phyloP scores from a whole-genome alignment of 2,888 invertebrate species.

The Amphipyra tragopoginis region DNA sequence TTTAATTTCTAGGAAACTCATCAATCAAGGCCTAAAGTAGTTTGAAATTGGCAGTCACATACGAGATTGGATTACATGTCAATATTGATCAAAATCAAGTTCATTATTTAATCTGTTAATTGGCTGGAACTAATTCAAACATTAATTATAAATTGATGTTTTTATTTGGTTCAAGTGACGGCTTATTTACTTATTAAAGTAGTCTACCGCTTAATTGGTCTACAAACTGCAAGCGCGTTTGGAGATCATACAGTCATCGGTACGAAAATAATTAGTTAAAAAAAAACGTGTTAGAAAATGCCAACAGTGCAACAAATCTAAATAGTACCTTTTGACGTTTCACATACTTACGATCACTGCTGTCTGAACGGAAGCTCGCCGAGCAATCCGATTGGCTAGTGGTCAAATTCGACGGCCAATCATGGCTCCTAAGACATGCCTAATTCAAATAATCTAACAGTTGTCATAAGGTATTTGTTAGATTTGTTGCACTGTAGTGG shows the following conservation, averaged over 20 bases:
- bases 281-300: background rate
- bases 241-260: background rate
- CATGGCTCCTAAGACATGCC: too few relatives aligned
- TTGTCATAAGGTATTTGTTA: too few relatives aligned
- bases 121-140: conserved; percentile 54
- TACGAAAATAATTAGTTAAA: background rate
- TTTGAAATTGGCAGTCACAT: conserved; percentile 37
- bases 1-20: conserved; percentile 32
- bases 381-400: too few relatives aligned
- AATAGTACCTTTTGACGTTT: too few relatives aligned
- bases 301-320: too few relatives aligned
- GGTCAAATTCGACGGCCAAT: too few relatives aligned
- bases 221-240: background rate
- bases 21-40: conserved; percentile 36
- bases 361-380: too few relatives aligned
- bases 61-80: conserved; percentile 28
- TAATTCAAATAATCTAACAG: too few relatives aligned
- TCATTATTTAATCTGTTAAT: conserved; percentile 64
- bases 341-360: too few relatives aligned
- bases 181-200: conserved; percentile 38
- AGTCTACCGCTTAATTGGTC: conserved; percentile 9
- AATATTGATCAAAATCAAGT: conserved; percentile 52
- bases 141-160: conserved; percentile 40
- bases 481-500: too few relatives aligned
- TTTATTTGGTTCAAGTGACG: conserved; percentile 29